These are phyloP conservation scores for Halotydeus destructor DNA, from an alignment of 1,140 invertebrate genomes.

Conservation along the genomic window DNA sequence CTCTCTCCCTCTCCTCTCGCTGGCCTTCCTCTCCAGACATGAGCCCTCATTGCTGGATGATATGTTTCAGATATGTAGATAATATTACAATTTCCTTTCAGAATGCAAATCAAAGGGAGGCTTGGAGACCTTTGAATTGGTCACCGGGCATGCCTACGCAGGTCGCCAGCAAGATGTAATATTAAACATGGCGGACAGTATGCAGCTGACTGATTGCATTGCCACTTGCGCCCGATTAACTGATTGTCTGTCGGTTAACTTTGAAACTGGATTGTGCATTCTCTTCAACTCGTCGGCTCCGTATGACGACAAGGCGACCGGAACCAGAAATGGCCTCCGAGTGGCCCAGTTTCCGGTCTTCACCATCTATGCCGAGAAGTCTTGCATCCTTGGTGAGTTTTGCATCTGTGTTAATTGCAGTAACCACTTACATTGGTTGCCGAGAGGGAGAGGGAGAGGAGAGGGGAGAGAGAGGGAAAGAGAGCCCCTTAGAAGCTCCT, in stretches of 20 bases:
- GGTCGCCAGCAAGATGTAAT: conserved; percentile 52
- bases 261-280: conserved; percentile 81
- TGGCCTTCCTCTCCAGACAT: too few relatives aligned
- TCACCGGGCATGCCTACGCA: conserved; percentile 76
- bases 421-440: background rate
- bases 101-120: conserved; percentile 5
- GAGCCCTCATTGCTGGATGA: too few relatives aligned
- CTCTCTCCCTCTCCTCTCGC: too few relatives aligned
- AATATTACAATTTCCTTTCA: too few relatives aligned
- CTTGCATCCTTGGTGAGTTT: conserved; percentile 35
- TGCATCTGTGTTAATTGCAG: background rate
- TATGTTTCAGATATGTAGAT: too few relatives aligned
- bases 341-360: conserved; percentile 84
- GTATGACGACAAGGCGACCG: conserved; percentile 65
- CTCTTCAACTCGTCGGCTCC: conserved; percentile 47
- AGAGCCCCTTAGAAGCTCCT: too few relatives aligned
- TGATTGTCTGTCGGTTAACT: conserved; percentile 73
- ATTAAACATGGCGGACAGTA: conserved; percentile 64
- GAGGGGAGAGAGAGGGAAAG: too few relatives aligned
- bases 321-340: conserved; percentile 59
- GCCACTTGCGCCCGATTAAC: conserved; percentile 70
- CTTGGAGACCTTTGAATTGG: conserved; percentile 45
- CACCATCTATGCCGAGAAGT: conserved; percentile 83
- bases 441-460: too few relatives aligned
- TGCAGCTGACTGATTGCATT: conserved; percentile 78